Percentiles rank a stretch among this genome's conserved stretches.
These are phyloP conservation scores for Nomada fabriciana DNA, from an alignment of 2,888 invertebrate genomes.

Conservation along the genomic window DNA sequence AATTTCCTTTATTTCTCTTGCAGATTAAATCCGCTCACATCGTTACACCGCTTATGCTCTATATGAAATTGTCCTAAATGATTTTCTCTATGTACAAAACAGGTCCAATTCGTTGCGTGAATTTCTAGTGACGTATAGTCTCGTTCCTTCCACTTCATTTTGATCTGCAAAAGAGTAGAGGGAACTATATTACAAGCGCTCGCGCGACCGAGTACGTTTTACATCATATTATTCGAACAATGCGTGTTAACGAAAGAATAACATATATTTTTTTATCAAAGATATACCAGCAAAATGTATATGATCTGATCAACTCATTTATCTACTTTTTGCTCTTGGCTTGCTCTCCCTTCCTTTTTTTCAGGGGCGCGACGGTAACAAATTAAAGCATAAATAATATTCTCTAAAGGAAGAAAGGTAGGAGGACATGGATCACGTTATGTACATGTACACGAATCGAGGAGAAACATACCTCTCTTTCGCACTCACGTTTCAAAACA, in stretches of 20 bases:
- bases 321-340: neutral
- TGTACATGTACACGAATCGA: too few species aligned
- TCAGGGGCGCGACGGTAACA: too few species aligned
- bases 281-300: neutral
- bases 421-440: too few species aligned
- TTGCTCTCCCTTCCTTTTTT: neutral
- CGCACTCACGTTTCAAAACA: too few species aligned
- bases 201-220: too few species aligned
- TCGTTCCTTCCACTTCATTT: conserved; percentile 71
- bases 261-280: neutral
- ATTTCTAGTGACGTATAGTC: conserved; percentile 67
- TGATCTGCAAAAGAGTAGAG: conserved; percentile 78
- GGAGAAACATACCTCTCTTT: too few species aligned
- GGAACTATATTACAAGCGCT: conserved; percentile 28
- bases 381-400: too few species aligned
- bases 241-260: neutral
- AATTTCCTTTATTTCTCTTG: conserved; percentile 62
- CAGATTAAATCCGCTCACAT: conserved; percentile 53
- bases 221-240: neutral
- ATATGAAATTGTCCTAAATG: conserved; percentile 41
- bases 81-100: conserved; percentile 76
- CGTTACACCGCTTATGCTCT: conserved; percentile 45
- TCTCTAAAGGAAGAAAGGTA: neutral
- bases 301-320: neutral
- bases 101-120: conserved; percentile 69